These are phyloP conservation scores for Ctenoplectra terminalis DNA, from an alignment of 1,140 invertebrate genomes.

Conservation along the genomic window DNA sequence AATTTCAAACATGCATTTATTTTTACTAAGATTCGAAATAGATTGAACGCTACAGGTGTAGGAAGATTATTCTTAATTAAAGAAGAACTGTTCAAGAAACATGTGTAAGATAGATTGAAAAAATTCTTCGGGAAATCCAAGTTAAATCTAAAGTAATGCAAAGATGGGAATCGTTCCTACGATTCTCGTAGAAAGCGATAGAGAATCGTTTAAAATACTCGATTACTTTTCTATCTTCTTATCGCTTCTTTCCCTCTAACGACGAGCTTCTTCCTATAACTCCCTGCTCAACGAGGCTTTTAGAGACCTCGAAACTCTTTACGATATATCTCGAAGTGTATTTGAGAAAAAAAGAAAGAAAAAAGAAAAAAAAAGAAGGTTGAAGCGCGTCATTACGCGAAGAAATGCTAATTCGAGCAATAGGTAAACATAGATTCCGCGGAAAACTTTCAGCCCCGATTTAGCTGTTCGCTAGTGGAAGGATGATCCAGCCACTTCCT, in stretches of 20 bases:
- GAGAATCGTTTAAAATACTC: background rate
- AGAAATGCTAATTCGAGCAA: constrained; percentile 50
- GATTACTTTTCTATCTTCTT: constrained; percentile 9
- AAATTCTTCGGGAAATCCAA: background rate
- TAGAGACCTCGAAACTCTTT: background rate
- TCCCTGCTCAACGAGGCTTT: background rate
- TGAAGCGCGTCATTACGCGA: background rate
- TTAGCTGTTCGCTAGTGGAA: background rate
- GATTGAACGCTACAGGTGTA: too few relatives aligned
- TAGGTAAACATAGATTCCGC: constrained; percentile 49
- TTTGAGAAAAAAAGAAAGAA: background rate
- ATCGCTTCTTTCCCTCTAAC: background rate
- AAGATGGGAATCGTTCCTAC: too few relatives aligned
- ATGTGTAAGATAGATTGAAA: too few relatives aligned
- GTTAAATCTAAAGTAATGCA: background rate
- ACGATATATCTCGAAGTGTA: background rate
- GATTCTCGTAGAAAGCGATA: too few relatives aligned
- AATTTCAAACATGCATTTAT: too few relatives aligned
- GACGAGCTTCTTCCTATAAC: background rate
- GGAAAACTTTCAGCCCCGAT: constrained; percentile 12
- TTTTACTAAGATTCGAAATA: too few relatives aligned
- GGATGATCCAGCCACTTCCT: constrained; percentile 14
- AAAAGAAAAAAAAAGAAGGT: background rate
- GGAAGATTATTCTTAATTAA: too few relatives aligned
- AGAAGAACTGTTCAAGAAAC: background rate